Conservation (phyloP, 2,797 vertebrate genomes). For the Acropternis orthonyx region DNA sequence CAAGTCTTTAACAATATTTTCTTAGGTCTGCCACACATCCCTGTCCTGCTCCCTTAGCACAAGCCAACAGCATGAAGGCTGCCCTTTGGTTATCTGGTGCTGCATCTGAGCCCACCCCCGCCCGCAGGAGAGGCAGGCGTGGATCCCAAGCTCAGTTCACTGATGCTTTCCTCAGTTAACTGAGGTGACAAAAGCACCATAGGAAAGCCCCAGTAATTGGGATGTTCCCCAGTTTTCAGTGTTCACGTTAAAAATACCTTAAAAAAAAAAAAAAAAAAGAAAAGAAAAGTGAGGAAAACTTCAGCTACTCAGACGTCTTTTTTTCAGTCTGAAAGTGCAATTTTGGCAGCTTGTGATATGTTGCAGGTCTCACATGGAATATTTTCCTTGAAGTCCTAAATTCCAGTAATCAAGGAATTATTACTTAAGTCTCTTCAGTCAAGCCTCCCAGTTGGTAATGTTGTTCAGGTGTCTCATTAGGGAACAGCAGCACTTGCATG, state of each 20-base stretch:
- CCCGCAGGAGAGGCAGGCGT: fast-evolving
- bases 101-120: neutral
- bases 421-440: neutral
- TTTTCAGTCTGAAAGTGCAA: neutral
- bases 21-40: too few species aligned
- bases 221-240: fast-evolving
- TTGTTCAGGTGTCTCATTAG: neutral
- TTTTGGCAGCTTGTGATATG: neutral
- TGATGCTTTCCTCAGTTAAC: neutral
- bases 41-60: neutral
- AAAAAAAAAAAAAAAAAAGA: neutral
- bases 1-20: neutral
- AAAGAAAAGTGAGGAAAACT: neutral
- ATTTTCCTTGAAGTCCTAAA: neutral
- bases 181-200: neutral
- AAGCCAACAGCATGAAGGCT: neutral
- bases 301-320: neutral
- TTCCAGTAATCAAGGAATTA: neutral
- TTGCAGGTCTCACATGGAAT: neutral
- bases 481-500: neutral
- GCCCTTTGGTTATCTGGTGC: neutral
- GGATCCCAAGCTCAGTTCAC: neutral
- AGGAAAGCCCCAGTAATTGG: neutral
- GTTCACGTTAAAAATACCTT: neutral
- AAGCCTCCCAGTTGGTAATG: neutral